phyloP scores from a whole-genome alignment of 2,797 vertebrate species.

The Tenualosa thibaudeaui region DNA sequence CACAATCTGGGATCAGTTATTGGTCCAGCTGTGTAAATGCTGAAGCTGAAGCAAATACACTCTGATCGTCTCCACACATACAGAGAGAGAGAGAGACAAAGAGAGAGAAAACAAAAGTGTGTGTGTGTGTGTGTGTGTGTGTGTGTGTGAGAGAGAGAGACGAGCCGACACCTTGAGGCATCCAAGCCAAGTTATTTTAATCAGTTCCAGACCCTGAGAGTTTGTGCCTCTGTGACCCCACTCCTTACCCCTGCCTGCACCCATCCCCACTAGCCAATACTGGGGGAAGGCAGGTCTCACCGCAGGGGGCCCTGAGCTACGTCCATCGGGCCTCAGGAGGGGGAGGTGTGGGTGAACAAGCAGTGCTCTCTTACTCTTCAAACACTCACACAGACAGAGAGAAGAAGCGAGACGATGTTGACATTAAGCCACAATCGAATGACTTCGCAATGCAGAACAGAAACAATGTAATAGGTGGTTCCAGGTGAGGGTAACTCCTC shows the following conservation, averaged over 20 bases:
- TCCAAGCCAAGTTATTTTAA: constrained; percentile 60
- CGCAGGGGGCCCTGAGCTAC: not conserved
- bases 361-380: no score
- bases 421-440: no score
- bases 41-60: constrained; percentile 31
- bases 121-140: no score
- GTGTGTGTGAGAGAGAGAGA: constrained; percentile 36
- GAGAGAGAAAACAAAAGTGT: constrained; percentile 14
- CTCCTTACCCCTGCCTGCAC: not conserved
- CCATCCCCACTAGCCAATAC: not conserved
- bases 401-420: no score
- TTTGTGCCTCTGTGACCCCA: not conserved
- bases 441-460: no score
- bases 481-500: no score
- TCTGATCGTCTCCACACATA: constrained; percentile 39
- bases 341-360: not conserved
- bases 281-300: not conserved
- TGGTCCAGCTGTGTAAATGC: constrained; percentile 54
- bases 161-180: constrained; percentile 30
- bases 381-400: no score
- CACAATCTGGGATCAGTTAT: constrained; percentile 44
- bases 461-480: no score
- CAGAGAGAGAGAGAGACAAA: not conserved
- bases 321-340: not conserved
- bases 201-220: constrained; percentile 61